Evolutionary conservation across 1,140 invertebrate species (phyloP).

Genomic region (Amyelois transitella): DNA sequence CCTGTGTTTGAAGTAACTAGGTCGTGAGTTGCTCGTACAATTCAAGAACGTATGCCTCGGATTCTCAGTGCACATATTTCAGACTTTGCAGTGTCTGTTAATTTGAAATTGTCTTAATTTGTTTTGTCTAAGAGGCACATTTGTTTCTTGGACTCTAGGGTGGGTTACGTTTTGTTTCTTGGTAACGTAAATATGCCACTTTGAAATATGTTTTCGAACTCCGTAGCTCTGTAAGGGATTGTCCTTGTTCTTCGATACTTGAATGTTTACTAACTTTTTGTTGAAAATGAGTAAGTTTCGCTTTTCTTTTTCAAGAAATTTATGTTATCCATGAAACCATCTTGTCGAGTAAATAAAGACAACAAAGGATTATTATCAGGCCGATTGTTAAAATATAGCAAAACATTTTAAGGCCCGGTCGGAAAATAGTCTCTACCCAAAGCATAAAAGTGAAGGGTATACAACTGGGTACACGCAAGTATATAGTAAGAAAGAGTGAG

Average conservation of each 20-base stretch:
- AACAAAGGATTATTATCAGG: no score
- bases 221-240: neutral
- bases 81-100: conserved; percentile 52
- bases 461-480: no score
- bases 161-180: conserved; percentile 15
- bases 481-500: no score
- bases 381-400: no score
- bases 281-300: no score
- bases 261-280: no score
- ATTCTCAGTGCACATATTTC: conserved; percentile 46
- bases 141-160: conserved; percentile 40
- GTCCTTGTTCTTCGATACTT: neutral
- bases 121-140: conserved; percentile 41
- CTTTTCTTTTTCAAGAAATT: no score
- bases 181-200: conserved; percentile 1
- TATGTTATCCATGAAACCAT: no score
- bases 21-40: conserved; percentile 27
- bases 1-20: conserved; percentile 25
- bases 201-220: neutral
- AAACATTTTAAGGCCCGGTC: no score
- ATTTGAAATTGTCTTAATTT: conserved; percentile 65
- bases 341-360: no score
- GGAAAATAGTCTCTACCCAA: no score
- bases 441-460: no score
- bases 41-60: conserved; percentile 37